Evolutionary conservation across 2,888 invertebrate species (phyloP).

Genomic region (Pseudococcus longispinus): DNA sequence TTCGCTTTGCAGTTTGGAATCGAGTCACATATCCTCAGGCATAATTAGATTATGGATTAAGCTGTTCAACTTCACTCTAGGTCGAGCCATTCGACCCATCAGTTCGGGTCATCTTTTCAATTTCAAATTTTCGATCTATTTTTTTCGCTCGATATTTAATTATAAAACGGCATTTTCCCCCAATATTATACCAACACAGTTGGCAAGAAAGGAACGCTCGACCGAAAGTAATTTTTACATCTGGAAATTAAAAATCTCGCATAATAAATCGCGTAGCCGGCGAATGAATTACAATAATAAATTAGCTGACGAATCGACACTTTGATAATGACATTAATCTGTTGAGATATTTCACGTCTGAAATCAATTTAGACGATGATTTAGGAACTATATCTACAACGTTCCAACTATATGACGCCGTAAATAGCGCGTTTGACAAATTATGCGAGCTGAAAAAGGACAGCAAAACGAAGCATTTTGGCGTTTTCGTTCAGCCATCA

Average conservation of each 20-base stretch:
- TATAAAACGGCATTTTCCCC: no score
- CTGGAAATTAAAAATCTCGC: background rate
- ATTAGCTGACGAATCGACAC: background rate
- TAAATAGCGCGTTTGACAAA: background rate
- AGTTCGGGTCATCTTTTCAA: no score
- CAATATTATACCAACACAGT: no score
- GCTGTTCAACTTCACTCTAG: no score
- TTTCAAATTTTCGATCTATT: no score
- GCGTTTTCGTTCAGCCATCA: slow-evolving; percentile 6
- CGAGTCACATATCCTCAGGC: no score
- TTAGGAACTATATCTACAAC: background rate
- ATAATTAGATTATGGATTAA: no score
- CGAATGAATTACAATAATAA: background rate
- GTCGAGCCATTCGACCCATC: no score
- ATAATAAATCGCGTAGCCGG: background rate
- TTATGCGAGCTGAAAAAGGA: background rate
- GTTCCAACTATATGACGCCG: background rate
- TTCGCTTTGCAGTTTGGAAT: no score
- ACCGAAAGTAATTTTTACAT: background rate
- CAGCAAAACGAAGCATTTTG: background rate
- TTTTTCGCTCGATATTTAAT: no score
- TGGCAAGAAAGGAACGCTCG: no score
- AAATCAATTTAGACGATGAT: slow-evolving; percentile 6
- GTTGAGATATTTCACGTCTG: background rate
- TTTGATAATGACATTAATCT: background rate